Base-by-base conservation (phyloP, 2,888 invertebrate species). In the Amiota mariae region DNA sequence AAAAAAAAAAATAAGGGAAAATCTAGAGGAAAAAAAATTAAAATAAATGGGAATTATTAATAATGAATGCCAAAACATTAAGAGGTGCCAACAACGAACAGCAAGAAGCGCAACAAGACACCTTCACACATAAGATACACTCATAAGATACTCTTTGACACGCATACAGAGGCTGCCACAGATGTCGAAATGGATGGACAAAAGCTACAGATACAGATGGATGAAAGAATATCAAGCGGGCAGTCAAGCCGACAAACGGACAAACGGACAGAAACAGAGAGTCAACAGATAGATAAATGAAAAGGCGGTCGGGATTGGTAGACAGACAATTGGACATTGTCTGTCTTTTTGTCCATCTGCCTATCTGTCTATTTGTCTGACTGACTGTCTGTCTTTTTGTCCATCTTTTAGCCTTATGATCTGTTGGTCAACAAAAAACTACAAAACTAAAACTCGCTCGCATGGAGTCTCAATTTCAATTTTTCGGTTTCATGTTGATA, bases 1-100 rank as follows among this genome's bases (percentile, higher is more conserved):
- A 20, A 49, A 48, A 10, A 13, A 68, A 12, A 68, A 49, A 49
- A 9, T 12, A 49, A 24, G 3, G 12, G 24, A 24, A 54, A 51
- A 51, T 15, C 12, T 20, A 6, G 36, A 36, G 36, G 36, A 6
- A 6, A 36, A 36, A 51, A 49, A 54, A 54, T 18, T 54, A 54
- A 68, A 68, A 68, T 68, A 68, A 68, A 68, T 68, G 67, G 54
- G 67, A 68, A 68, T 68, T 68, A 68, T 68, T 68, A 68, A 68
- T 68, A 68, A 68, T 68, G 67, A 68, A 68, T 54, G 67, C 67
- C 67, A 54, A 68, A 68, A 68, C 67, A 68, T 68, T 51, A 51
- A 75, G 48, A 75, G 72, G 75, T 75, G 75, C 75, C 75, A 75
- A 75, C 75, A 70, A 73, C 20, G 47, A 70, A 73, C 70, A 71